Conservation (phyloP, 2,888 invertebrate genomes). For the Drosophila nigricruria region DNA sequence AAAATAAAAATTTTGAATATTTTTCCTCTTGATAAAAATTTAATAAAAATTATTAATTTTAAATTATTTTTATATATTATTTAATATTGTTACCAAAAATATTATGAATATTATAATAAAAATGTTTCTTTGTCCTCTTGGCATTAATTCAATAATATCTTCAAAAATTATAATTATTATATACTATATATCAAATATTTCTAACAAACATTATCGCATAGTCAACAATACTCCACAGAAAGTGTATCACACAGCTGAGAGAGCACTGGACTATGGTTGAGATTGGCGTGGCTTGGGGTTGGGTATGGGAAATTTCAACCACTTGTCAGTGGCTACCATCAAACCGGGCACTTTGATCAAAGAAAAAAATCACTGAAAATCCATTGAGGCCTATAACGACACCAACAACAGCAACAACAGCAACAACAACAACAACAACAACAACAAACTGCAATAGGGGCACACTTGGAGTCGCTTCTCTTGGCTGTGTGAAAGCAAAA, state of each 20-base stretch:
- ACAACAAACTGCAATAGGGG: slow-evolving; percentile 53
- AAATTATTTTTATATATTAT: no score
- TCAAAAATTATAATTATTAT: neutral
- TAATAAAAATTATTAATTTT: no score
- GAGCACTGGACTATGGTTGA: slow-evolving; percentile 27
- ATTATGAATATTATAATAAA: neutral
- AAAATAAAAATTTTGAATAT: no score
- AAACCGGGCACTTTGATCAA: slow-evolving; percentile 77
- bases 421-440: slow-evolving; percentile 35
- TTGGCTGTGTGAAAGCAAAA: slow-evolving; percentile 70
- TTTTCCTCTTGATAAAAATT: no score
- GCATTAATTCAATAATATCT: neutral
- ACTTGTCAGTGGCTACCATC: slow-evolving; percentile 74
- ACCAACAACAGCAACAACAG: slow-evolving; percentile 37
- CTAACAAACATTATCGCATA: neutral
- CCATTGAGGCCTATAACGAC: slow-evolving; percentile 80
- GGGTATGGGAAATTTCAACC: slow-evolving; percentile 74
- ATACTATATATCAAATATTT: neutral
- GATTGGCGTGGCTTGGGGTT: slow-evolving; percentile 45
- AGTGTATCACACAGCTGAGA: slow-evolving; percentile 44
- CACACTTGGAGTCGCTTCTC: slow-evolving; percentile 58
- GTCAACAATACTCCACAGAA: neutral
- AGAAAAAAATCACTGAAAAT: slow-evolving; percentile 76
- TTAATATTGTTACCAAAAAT: no score
- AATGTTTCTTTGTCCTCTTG: neutral